Evolutionary conservation across 2,113 vertebrate species (phyloP), one percentile per base, ranked within the genome.

Genomic region (Fulica atra): DNA sequence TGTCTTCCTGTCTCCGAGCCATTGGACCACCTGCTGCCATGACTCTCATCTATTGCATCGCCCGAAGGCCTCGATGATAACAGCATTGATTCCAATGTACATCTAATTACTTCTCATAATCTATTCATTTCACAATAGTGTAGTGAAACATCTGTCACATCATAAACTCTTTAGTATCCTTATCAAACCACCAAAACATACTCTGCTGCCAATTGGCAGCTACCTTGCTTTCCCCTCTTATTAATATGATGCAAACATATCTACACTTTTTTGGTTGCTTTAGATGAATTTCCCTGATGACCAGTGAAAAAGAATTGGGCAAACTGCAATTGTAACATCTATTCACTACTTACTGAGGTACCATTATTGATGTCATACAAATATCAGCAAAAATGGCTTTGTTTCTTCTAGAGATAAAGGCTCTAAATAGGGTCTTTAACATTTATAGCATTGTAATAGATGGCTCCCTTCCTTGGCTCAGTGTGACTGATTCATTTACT

Each of bases 101-200:
- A 99, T 99, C 99, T 99, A 99, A 99, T 99, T 99, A 99, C 99
- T 98, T 98, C 99, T 99, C 99, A 99, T 99, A 99, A 99, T 99
- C 99, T 99, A 99, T 99, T 99, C 99, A 99, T 99, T 99, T 99
- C 99, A 98, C 98, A 98, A 99, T 98, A 98, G 98, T 98, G 98
- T 98, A 99, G 98, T 99, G 98, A 98, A 99, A 99, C 99, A 99
- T 99, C 99, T 99, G 99, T 99, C 98, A 99, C 98, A 98, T 98
- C 98, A 98, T 98, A 98, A 98, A 98, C 98, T 98, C 98, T 98
- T 98, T 98, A 98, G 98, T 98, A 98, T 98, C 98, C 98, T 98
- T 98, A 98, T 98, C 98, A 98, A 98, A 98, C 98, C 98, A 98
- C 98, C 98, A 98, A 98, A 98, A 98, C 98, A 98, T 95, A 97